Conservation (phyloP, 2,797 vertebrate species). For the Hephaestus fuliginosus region DNA sequence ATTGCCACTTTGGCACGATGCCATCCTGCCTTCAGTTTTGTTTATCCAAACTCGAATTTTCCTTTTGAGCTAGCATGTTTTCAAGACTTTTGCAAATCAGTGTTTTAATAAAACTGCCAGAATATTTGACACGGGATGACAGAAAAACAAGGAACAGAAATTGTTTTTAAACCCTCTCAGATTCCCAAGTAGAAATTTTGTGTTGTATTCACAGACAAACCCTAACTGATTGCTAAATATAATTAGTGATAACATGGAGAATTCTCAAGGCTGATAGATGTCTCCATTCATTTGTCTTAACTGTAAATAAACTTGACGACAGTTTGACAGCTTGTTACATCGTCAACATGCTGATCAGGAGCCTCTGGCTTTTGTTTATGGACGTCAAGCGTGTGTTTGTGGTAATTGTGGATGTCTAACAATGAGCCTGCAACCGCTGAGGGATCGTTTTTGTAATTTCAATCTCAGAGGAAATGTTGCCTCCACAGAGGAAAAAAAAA, state of each 20-base stretch:
- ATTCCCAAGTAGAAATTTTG: neutral
- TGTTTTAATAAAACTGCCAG: neutral
- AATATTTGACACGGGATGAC: constrained; percentile 1
- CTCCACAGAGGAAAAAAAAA: neutral
- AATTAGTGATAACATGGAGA: neutral
- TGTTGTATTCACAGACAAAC: neutral
- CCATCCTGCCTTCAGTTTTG: constrained; percentile 8
- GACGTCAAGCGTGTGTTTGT: constrained; percentile 7
- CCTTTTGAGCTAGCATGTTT: constrained; percentile 20
- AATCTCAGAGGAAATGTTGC: constrained; percentile 4
- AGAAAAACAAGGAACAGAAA: neutral
- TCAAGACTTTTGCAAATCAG: constrained; percentile 7
- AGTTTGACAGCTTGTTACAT: neutral
- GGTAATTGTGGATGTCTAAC: neutral
- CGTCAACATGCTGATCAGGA: constrained; percentile 24
- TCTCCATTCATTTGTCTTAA: constrained; percentile 8
- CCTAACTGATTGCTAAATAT: constrained; percentile 12
- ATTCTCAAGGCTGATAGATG: neutral
- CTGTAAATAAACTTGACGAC: neutral
- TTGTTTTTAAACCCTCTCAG: neutral
- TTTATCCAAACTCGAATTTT: constrained; percentile 10
- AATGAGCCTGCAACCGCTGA: constrained; percentile 8
- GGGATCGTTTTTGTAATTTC: constrained; percentile 15
- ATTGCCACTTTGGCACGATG: constrained; percentile 32
- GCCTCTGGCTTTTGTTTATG: constrained; percentile 12